Evolutionary conservation across 2,888 invertebrate genomes (phyloP).

Genomic region (Acanthosepion lycidas): DNA sequence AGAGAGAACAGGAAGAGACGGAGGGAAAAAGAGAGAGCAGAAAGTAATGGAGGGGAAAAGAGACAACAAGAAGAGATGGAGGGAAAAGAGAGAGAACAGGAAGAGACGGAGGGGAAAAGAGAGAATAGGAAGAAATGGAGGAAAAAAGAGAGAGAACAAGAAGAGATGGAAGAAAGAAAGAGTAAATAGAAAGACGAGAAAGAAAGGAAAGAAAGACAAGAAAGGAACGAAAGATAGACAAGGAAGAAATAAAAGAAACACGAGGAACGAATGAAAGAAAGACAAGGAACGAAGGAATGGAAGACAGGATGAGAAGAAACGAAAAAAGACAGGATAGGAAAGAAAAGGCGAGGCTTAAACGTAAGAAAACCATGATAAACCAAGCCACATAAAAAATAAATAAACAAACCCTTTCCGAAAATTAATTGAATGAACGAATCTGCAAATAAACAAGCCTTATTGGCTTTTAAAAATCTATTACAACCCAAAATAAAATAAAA

Average conservation of each 20-base stretch:
- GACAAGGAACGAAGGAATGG: background rate
- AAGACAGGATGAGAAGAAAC: background rate
- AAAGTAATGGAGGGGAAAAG: accelerated
- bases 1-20: background rate
- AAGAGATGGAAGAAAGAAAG: too few relatives aligned
- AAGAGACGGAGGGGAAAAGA: background rate
- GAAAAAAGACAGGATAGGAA: background rate
- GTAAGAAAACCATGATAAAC: too few relatives aligned
- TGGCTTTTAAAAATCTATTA: too few relatives aligned
- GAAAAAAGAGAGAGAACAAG: background rate
- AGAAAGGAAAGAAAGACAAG: background rate
- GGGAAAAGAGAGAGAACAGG: background rate
- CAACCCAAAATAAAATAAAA: too few relatives aligned
- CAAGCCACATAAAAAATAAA: too few relatives aligned
- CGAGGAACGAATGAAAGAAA: background rate
- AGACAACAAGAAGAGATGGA: too few relatives aligned
- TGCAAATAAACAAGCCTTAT: too few relatives aligned
- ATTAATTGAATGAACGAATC: too few relatives aligned
- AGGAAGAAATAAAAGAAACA: background rate
- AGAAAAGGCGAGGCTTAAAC: background rate
- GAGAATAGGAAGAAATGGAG: background rate
- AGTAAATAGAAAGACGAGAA: too few relatives aligned
- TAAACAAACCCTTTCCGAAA: too few relatives aligned
- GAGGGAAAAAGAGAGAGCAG: background rate
- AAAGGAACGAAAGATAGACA: background rate